Conservation (phyloP, 2,888 invertebrate genomes). For the Torymus auratus region DNA sequence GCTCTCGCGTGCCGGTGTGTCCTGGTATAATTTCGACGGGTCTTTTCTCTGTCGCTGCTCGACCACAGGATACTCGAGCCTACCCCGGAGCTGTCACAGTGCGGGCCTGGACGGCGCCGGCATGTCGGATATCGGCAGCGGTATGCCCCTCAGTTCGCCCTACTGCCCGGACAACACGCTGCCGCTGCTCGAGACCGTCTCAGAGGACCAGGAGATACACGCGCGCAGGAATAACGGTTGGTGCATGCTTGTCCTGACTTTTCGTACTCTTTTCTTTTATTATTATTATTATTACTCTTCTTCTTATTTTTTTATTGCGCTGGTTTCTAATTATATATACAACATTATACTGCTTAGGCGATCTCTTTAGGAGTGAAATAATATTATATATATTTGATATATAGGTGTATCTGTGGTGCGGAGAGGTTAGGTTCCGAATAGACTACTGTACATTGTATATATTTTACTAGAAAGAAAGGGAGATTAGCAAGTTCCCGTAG, state of each 20-base stretch:
- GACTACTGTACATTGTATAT: too few relatives aligned
- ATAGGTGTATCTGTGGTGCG: background rate
- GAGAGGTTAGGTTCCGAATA: background rate
- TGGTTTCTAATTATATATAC: too few relatives aligned
- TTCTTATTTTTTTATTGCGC: too few relatives aligned
- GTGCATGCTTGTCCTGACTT: slow-evolving; percentile 59
- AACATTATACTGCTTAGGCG: slow-evolving; percentile 14
- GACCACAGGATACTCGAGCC: slow-evolving; percentile 87
- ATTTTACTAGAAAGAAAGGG: too few relatives aligned
- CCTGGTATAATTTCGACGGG: too few relatives aligned
- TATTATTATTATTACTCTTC: background rate
- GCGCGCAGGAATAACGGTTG: slow-evolving; percentile 75
- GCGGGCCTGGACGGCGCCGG: slow-evolving; percentile 78
- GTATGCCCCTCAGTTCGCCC: slow-evolving; percentile 79
- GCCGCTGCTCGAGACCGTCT: slow-evolving; percentile 82
- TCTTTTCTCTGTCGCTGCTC: background rate
- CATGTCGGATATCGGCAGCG: slow-evolving; percentile 79
- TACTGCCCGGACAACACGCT: slow-evolving; percentile 80
- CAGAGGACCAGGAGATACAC: slow-evolving; percentile 82
- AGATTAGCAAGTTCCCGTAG: too few relatives aligned
- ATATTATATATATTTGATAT: too few relatives aligned
- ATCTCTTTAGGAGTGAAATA: background rate
- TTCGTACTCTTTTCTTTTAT: slow-evolving; percentile 6
- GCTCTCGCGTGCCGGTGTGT: too few relatives aligned
- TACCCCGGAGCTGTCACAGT: slow-evolving; percentile 88